These are phyloP conservation scores for Prochilodus magdalenae DNA, from an alignment of 2,113 vertebrate species.

Conservation along the genomic window DNA sequence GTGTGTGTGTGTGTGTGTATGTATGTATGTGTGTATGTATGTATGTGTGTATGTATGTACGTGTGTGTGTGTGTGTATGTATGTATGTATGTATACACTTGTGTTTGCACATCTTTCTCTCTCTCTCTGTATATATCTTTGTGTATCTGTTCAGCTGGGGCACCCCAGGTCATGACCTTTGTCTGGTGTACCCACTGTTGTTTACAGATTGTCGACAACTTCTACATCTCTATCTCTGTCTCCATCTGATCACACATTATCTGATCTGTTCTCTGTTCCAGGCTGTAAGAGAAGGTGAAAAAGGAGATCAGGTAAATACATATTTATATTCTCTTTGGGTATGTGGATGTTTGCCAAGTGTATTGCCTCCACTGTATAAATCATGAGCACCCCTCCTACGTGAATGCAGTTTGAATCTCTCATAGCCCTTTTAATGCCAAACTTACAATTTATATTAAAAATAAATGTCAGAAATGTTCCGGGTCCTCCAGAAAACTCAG, in stretches of 20 bases:
- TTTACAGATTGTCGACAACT: constrained; percentile 14
- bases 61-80: not conserved
- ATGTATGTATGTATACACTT: not conserved
- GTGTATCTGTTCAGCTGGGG: not conserved
- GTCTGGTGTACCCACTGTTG: not conserved
- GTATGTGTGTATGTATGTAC: not conserved
- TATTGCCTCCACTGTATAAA: not conserved
- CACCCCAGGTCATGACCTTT: constrained; percentile 5
- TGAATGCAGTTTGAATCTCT: not conserved
- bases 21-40: no score
- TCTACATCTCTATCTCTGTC: not conserved
- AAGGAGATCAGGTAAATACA: constrained; percentile 73
- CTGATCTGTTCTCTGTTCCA: constrained; percentile 52
- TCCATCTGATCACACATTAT: constrained; percentile 9
- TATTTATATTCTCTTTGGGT: constrained; percentile 10
- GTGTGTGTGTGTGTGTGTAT: no score
- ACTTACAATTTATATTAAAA: not conserved
- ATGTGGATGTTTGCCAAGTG: constrained; percentile 3
- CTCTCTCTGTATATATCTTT: not conserved
- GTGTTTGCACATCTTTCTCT: not conserved
- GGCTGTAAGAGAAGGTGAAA: constrained; percentile 63
- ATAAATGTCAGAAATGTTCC: not conserved
- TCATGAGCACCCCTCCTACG: not conserved
- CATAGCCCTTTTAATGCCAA: not conserved
- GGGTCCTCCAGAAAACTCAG: not conserved